Evolutionary conservation across 2,888 invertebrate genomes (phyloP).

Genomic region (Drosophila pegasa): DNA sequence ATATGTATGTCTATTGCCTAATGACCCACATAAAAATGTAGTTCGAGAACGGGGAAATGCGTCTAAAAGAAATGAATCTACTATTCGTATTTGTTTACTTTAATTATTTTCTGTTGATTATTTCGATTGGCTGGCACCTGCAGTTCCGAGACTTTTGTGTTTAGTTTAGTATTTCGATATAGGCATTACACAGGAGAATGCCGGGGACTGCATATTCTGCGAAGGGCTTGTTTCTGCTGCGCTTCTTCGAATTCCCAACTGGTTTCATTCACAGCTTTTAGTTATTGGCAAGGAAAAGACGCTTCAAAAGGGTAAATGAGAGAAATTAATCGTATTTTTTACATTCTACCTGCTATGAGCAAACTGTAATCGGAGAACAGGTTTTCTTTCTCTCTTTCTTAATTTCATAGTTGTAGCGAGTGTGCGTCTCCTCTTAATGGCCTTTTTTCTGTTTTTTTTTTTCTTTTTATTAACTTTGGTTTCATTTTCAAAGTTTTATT

Average conservation of each 20-base stretch:
- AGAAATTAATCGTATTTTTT: constrained; percentile 31
- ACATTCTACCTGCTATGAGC: constrained; percentile 44
- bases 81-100: neutral
- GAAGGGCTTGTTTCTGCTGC: neutral
- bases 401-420: constrained; percentile 10
- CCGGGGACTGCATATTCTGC: neutral
- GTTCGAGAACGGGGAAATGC: neutral
- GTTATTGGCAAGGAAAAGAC: constrained; percentile 32
- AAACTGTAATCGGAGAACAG: constrained; percentile 38
- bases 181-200: neutral
- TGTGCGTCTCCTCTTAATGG: constrained; percentile 12
- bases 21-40: neutral
- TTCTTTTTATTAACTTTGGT: constrained; percentile 10
- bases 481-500: constrained; percentile 14
- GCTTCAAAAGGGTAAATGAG: constrained; percentile 28
- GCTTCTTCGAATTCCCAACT: constrained; percentile 43
- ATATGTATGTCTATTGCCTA: neutral
- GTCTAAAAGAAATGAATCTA: neutral
- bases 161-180: neutral
- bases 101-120: neutral
- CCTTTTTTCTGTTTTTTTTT: constrained; percentile 4
- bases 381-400: constrained; percentile 27
- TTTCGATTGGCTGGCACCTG: neutral
- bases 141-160: neutral
- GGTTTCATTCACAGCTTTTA: constrained; percentile 34